Conservation (phyloP, 2,888 invertebrate species). For the Hoplodrina blanda region DNA sequence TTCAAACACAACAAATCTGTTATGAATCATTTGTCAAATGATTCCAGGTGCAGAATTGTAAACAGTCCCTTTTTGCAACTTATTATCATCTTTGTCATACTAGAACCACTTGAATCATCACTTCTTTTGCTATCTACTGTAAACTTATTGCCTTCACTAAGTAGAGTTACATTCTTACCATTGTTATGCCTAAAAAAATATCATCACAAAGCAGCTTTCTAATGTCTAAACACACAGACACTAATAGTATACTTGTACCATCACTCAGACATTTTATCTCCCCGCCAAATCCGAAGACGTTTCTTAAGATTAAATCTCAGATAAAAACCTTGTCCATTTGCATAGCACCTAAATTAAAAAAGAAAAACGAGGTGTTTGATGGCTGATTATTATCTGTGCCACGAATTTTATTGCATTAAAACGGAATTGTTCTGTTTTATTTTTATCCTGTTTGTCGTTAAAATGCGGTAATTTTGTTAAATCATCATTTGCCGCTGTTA, state of each 20-base stretch:
- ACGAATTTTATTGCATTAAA: slow-evolving; percentile 48
- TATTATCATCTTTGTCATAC: slow-evolving; percentile 4
- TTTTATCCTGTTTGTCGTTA: slow-evolving; percentile 47
- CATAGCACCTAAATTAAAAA: slow-evolving; percentile 71
- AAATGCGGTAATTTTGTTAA: slow-evolving; percentile 40
- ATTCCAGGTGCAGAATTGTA: slow-evolving; percentile 15
- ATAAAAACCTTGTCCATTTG: slow-evolving; percentile 72
- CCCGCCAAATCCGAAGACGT: slow-evolving; percentile 69
- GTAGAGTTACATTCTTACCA: slow-evolving; percentile 42
- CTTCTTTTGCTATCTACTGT: slow-evolving; percentile 11
- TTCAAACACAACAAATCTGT: not conserved
- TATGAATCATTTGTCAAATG: slow-evolving; percentile 24
- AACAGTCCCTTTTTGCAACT: slow-evolving; percentile 10
- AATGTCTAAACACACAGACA: slow-evolving; percentile 59
- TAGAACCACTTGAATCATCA: slow-evolving; percentile 27
- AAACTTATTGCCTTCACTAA: slow-evolving; percentile 12
- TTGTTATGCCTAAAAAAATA: slow-evolving; percentile 59
- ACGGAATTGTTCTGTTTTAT: slow-evolving; percentile 36
- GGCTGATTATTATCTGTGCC: slow-evolving; percentile 62
- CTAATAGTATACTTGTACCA: slow-evolving; percentile 65
- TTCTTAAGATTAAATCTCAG: slow-evolving; percentile 67
- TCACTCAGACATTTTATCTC: slow-evolving; percentile 68
- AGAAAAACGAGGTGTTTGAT: slow-evolving; percentile 71
- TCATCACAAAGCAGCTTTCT: slow-evolving; percentile 58
- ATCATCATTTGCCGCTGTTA: slow-evolving; percentile 32